Base-by-base conservation (phyloP, 2,113 vertebrate species). In the Sinocyclocheilus rhinocerous region DNA sequence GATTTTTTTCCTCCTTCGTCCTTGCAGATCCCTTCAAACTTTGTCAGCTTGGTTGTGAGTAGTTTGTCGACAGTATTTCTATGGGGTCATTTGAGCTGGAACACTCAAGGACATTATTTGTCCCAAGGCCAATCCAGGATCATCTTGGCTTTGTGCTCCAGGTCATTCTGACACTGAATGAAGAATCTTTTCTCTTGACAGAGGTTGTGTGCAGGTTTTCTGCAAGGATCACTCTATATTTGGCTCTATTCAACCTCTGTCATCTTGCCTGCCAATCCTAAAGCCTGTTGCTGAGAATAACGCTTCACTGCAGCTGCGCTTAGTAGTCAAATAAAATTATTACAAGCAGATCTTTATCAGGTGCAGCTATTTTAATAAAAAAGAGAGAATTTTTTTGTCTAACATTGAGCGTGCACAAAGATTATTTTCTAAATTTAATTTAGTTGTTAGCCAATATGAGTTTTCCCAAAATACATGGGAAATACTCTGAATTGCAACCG, bases 231-330 rank as follows among this genome's bases (percentile, higher is more conserved):
- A 26, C 15, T 65, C 59, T 48, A 67, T 48, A 48, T 81, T 63
- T 80, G 78, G 22, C 80, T 69, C 16, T 29, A 33, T 48, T 82
- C 80, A 50, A 67, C 39, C 80, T 82, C n/a, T 24, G 63, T 48
- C 16, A 4, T 50, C 24, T 20, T 69, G 61, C 63, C n/a, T 50
- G 42, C 63, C 80, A 48, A 69, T 50, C 42, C 26, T 33, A 52
- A 29, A 48, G 7, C 39, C 24, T 48, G 5, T 65, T 29, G 24
- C 79, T 81, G 59, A 67, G 81, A 69, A 55, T 70, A 83, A 83
- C 18, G 65, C 65, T 70, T 52, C 10, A 70, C 65, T 70, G 16
- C 42, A 65, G 57, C 57, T 63, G 50, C 1, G 4, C 26, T 57
- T 33, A 22, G 26, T 36, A 57, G 59, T 81, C 6, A 61, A 61